Conservation (phyloP, 2,113 vertebrate species). For the Aldabrachelys gigantea region DNA sequence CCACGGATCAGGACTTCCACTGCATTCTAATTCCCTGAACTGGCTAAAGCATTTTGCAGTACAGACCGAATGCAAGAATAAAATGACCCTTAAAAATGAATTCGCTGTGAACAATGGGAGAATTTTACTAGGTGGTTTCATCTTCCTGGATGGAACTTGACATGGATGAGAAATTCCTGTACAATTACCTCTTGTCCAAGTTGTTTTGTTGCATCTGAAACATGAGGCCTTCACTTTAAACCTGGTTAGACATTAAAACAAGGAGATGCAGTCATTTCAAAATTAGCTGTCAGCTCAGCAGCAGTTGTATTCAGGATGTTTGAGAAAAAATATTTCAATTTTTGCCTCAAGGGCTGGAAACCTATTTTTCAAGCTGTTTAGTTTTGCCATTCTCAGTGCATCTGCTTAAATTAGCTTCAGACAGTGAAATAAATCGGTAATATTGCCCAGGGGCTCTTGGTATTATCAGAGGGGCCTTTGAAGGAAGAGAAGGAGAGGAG, state of each 20-base stretch:
- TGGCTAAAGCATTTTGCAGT: neutral
- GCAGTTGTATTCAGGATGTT: neutral
- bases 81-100: neutral
- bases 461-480: constrained; percentile 52
- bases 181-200: neutral
- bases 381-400: constrained; percentile 62
- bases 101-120: neutral
- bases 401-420: constrained; percentile 73
- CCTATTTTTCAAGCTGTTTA: constrained; percentile 69
- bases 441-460: constrained; percentile 36
- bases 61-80: neutral
- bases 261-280: neutral
- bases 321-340: constrained; percentile 6
- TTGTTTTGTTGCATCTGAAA: neutral
- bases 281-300: constrained; percentile 18
- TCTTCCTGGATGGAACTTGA: neutral
- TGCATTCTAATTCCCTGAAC: neutral
- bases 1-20: neutral
- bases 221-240: neutral
- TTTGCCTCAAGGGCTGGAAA: constrained; percentile 62
- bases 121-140: neutral
- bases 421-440: constrained; percentile 70
- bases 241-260: constrained; percentile 2
- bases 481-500: constrained; percentile 33
- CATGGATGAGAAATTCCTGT: neutral